Base-by-base conservation (phyloP, 2,888 invertebrate species). In the Copidosoma aretas region DNA sequence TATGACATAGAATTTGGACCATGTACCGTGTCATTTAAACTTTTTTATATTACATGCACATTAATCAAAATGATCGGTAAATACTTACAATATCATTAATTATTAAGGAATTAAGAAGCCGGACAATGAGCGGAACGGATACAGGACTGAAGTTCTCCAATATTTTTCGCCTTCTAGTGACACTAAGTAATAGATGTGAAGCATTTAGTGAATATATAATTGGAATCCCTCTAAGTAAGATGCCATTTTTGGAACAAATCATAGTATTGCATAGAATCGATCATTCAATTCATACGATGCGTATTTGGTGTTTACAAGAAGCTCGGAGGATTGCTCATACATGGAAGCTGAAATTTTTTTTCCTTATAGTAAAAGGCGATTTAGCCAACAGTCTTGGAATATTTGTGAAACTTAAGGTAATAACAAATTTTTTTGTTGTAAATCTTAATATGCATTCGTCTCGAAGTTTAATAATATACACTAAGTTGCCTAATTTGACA, bases 181-280 rank as follows among this genome's bases (percentile, higher is more conserved):
- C 87, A 0, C 84, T 93, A 15, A 91, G 89, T 76, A 93, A 93
- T 81, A 91, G 90, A 76, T 93, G 91, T 76, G 91, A 92, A 79
- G 89, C 90, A 1, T 90, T 90, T 0, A 88, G 88, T 76, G 90
- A 91, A 74, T 91, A 90, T 86, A 89, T 90, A 62, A 78, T 89
- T 57, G 91, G 91, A 2, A 91, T 91, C 0, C 91, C 91, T 1
- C 84, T 92, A n/a, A 90, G 91, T 75, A 90, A 92, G 76, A 81
- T 93, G 68, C 93, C 93, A 0, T 87, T 93, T 39, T 92, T 93
- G 0, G 93, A 94, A 78, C 93, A 94, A 83, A 93, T 94, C 80
- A 91, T 93, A 1, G 89, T 93, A 25, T 83, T 91, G 52, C 91
- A 92, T 82, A 86, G 91, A 80, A 85, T 91, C 75, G 93, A 93